Conservation (phyloP, 2,888 invertebrate species). For the Pyrrhosoma nymphula region DNA sequence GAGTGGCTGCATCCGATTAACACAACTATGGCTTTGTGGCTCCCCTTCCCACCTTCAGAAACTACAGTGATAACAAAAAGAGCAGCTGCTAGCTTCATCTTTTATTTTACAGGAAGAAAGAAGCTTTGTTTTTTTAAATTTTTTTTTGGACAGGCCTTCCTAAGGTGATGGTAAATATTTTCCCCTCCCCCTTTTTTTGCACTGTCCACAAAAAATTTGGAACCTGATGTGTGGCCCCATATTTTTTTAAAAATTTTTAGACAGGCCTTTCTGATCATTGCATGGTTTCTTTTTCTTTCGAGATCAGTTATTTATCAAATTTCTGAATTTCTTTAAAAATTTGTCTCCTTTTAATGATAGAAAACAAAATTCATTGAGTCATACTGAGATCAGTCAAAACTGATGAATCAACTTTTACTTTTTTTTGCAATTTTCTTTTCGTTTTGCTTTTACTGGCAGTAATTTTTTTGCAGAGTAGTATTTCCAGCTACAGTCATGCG, state of each 20-base stretch:
- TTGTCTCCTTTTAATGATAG: background rate
- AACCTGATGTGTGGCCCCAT: slow-evolving; percentile 25
- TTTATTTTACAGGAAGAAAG: slow-evolving; percentile 28
- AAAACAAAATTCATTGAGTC: background rate
- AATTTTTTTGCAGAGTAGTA: slow-evolving; percentile 39
- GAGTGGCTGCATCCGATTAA: slow-evolving; percentile 65
- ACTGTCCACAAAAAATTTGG: slow-evolving; percentile 16
- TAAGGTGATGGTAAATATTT: slow-evolving; percentile 29
- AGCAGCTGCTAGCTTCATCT: slow-evolving; percentile 68
- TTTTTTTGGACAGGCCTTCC: slow-evolving; percentile 58
- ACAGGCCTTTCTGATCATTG: slow-evolving; percentile 40
- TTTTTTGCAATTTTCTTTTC: slow-evolving; percentile 3
- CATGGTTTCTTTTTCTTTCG: slow-evolving; percentile 62
- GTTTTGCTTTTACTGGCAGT: slow-evolving; percentile 36
- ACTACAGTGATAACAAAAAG: slow-evolving; percentile 68
- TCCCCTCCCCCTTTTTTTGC: slow-evolving; percentile 38
- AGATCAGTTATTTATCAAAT: slow-evolving; percentile 15
- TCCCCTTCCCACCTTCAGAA: slow-evolving; percentile 68
- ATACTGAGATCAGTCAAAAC: background rate
- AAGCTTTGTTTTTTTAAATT: too few species aligned
- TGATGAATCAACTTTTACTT: slow-evolving; percentile 26
- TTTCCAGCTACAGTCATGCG: slow-evolving; percentile 64
- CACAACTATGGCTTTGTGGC: slow-evolving; percentile 63
- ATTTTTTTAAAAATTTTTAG: slow-evolving; percentile 1
- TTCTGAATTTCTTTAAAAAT: slow-evolving; percentile 5